A percentile compares a stretch with the other conserved stretches of the same genome.
phyloP scores from a whole-genome alignment of 2,797 vertebrate species.

The Tarsius wallacei region DNA sequence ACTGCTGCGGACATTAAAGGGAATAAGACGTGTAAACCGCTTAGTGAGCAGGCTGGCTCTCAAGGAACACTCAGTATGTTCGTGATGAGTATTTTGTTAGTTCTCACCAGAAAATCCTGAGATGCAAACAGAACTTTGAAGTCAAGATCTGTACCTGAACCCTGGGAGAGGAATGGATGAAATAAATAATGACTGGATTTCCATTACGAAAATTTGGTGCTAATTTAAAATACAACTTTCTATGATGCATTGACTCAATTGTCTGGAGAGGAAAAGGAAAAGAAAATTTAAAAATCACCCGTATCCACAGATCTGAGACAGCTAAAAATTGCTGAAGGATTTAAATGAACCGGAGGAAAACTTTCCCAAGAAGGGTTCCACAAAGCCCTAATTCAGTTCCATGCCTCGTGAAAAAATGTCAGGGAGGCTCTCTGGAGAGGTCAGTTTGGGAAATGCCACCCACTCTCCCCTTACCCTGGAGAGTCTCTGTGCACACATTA shows the following conservation, averaged over 20 bases:
- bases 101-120: neutral
- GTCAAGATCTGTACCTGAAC: neutral
- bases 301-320: neutral
- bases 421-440: neutral
- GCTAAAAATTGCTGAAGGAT: neutral
- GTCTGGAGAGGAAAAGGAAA: neutral
- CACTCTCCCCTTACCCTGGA: rapidly evolving
- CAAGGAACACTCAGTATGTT: rapidly evolving
- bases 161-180: neutral
- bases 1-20: neutral
- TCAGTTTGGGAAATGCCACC: rapidly evolving
- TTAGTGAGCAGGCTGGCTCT: rapidly evolving
- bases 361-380: neutral
- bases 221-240: neutral
- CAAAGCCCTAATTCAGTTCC: rapidly evolving
- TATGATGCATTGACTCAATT: neutral
- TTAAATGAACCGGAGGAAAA: too few relatives aligned
- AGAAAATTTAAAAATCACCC: neutral
- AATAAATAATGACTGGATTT: rapidly evolving
- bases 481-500: rapidly evolving
- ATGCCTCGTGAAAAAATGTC: neutral
- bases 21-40: rapidly evolving
- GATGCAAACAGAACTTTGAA: neutral
- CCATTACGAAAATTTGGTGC: neutral
- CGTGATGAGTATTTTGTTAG: neutral